Percentiles rank a stretch among this genome's conserved stretches.
Evolutionary conservation across 2,113 vertebrate genomes (phyloP).

Genomic region (Zootoca vivipara): DNA sequence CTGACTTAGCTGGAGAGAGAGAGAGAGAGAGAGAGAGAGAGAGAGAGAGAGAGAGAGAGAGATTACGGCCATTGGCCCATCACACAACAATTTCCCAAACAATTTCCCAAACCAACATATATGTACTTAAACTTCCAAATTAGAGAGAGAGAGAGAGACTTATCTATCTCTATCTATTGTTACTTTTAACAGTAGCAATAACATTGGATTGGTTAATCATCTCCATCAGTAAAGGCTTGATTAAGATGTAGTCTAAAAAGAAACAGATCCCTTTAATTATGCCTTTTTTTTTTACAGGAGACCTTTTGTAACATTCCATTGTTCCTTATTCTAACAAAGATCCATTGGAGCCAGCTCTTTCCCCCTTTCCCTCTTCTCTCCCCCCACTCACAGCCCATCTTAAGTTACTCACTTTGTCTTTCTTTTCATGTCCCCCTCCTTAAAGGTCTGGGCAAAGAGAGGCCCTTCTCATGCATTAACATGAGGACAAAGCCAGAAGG

Average conservation of each 20-base stretch:
- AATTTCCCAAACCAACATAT: no score
- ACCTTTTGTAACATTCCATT: not conserved
- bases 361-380: not conserved
- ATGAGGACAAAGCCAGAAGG: slow-evolving; percentile 11
- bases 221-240: not conserved
- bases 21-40: no score
- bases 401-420: not conserved
- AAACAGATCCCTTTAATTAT: not conserved
- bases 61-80: no score
- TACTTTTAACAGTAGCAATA: not conserved
- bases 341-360: not conserved
- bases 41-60: no score
- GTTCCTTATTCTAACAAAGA: not conserved
- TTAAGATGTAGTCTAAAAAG: not conserved
- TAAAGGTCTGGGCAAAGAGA: not conserved
- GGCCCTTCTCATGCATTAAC: not conserved
- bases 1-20: no score
- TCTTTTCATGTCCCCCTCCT: not conserved
- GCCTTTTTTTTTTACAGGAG: not conserved
- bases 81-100: no score
- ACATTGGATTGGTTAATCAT: not conserved
- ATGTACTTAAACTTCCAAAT: no score
- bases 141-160: no score
- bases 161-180: no score
- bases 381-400: not conserved